phyloP scores from a whole-genome alignment of 2,113 vertebrate genomes.

The Electrona antarctica region DNA sequence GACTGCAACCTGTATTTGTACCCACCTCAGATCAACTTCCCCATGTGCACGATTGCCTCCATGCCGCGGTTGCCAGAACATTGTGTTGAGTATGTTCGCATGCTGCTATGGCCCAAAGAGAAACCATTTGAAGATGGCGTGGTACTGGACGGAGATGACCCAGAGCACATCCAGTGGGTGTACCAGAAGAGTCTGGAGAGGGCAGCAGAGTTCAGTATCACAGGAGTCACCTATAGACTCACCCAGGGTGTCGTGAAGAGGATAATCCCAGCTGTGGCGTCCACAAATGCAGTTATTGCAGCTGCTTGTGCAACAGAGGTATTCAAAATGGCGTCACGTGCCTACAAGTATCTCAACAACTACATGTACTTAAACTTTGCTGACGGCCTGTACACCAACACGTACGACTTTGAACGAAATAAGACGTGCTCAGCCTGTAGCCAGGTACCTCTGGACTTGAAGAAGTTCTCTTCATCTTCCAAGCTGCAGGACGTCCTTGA shows the following conservation, averaged over 20 bases:
- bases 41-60: slow-evolving; percentile 91
- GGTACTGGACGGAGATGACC: slow-evolving; percentile 87
- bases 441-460: too few relatives aligned
- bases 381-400: background rate
- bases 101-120: slow-evolving; percentile 89
- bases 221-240: slow-evolving; percentile 88
- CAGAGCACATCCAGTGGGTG: slow-evolving; percentile 91
- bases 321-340: background rate
- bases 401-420: background rate
- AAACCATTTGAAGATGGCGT: slow-evolving; percentile 89
- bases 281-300: slow-evolving; percentile 4
- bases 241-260: slow-evolving; percentile 73
- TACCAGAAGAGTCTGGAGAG: slow-evolving; percentile 86
- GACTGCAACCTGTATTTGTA: slow-evolving; percentile 93
- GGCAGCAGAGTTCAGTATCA: slow-evolving; percentile 87
- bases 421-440: too few relatives aligned
- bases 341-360: background rate
- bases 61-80: slow-evolving; percentile 91
- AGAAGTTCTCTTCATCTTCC: too few relatives aligned
- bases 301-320: slow-evolving; percentile 5
- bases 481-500: too few relatives aligned
- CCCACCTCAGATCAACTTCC: slow-evolving; percentile 90
- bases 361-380: background rate
- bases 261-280: slow-evolving; percentile 1
- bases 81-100: slow-evolving; percentile 88